These are phyloP conservation scores for Unio delphinus DNA, from an alignment of 2,888 invertebrate species.

Conservation along the genomic window DNA sequence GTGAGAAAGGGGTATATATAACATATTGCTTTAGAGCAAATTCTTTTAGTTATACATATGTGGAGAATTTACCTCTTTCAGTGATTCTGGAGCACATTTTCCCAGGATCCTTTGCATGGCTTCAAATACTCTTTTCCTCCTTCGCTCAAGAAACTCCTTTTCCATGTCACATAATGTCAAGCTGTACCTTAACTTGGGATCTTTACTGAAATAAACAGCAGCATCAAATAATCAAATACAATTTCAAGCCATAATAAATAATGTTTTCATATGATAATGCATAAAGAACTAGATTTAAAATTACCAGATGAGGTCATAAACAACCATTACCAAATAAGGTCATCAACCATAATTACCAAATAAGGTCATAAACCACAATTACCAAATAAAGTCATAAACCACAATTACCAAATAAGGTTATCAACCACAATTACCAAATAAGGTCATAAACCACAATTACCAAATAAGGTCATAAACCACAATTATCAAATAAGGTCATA, in stretches of 20 bases:
- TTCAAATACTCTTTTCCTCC: slow-evolving; percentile 61
- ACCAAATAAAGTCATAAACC: no score
- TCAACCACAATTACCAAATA: no score
- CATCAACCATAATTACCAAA: no score
- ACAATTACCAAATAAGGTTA: no score
- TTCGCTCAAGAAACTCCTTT: slow-evolving; percentile 64
- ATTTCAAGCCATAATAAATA: neutral
- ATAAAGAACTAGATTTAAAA: no score
- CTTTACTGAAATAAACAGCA: slow-evolving; percentile 51
- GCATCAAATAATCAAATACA: neutral
- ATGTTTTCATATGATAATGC: no score
- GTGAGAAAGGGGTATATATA: neutral
- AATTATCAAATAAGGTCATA: no score
- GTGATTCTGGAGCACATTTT: slow-evolving; percentile 58
- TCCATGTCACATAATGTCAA: slow-evolving; percentile 71
- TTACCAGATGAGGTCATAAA: no score
- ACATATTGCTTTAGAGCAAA: neutral
- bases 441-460: no score
- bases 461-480: no score
- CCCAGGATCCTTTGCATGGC: slow-evolving; percentile 67
- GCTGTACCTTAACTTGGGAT: slow-evolving; percentile 70
- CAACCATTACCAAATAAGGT: no score
- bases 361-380: no score
- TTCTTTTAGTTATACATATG: neutral
- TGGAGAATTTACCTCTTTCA: slow-evolving; percentile 59